Evolutionary conservation across 2,888 invertebrate species (phyloP), one percentile per base, ranked within the genome.

Genomic region (Meandrusa payeni): DNA sequence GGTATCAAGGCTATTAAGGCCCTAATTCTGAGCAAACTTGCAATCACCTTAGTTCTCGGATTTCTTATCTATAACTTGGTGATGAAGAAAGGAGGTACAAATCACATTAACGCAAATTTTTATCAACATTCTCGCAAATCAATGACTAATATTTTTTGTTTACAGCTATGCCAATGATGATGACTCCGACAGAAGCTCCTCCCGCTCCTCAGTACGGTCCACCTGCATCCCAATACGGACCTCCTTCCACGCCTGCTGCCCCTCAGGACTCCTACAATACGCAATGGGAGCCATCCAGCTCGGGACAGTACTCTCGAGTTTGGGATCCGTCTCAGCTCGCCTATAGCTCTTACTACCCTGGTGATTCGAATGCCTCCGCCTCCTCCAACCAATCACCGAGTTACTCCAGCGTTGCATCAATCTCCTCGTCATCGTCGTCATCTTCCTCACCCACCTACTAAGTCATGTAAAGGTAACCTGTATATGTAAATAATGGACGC

Each of bases 1-100:
- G 93, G 94, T 51, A 81, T 95, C 56, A 95, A 95, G 80, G 93
- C 96, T 12, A 87, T 94, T 59, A 95, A 95, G 76, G 96, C 96
- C 47, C 86, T 95, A 51, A 91, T 96, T 48, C 90, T 95, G 60
- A 95, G 95, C 69, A 96, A 96, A 75, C 86, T 95, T 56, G 95
- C 95, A 49, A 92, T 96, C 66, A 89, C 93, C 20, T 86, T 95
- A 48, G 95, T 95, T 31, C 89, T 95, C 36, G 95, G 94, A 46
- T 95, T 96, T 88, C 88, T 95, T 34, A 91, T 93, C 54, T 91
- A 94, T 75, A 94, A 95, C 67, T 82, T 95, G 61, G 76, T 94
- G 47, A 64, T 81, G 73, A 93, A 93, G 75, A 95, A 95, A 88
- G 90, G 93, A 75, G 94, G 94, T 82, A 80, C 33, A 46, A 15